These are phyloP conservation scores for Tetragnatha montana DNA, from an alignment of 2,888 invertebrate species.

Conservation along the genomic window DNA sequence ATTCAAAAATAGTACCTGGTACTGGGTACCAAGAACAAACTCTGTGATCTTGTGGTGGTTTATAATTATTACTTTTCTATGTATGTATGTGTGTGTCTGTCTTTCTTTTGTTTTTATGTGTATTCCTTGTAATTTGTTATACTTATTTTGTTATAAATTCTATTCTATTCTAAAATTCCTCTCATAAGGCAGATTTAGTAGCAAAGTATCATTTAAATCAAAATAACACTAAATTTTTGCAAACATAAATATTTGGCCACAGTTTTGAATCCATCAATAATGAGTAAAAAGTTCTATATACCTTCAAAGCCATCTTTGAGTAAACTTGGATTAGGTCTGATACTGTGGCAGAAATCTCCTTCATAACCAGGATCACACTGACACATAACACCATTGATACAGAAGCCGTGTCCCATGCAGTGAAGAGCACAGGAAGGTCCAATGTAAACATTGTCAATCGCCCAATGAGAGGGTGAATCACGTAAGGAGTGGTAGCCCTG, in stretches of 20 bases:
- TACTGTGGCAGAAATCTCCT: slow-evolving; percentile 74
- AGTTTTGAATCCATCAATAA: not conserved
- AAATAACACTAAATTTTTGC: not conserved
- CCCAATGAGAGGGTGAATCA: slow-evolving; percentile 76
- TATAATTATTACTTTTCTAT: too few species aligned
- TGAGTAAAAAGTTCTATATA: slow-evolving; percentile 17
- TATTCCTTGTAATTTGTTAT: too few species aligned
- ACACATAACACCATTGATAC: slow-evolving; percentile 74
- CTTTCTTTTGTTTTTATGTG: too few species aligned
- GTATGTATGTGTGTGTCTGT: too few species aligned
- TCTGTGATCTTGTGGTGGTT: too few species aligned
- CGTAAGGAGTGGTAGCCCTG: slow-evolving; percentile 75
- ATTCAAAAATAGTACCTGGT: too few species aligned
- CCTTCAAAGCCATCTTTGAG: slow-evolving; percentile 76
- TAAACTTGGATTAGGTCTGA: slow-evolving; percentile 73
- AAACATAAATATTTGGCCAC: not conserved
- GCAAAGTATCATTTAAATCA: not conserved
- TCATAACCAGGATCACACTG: slow-evolving; percentile 75
- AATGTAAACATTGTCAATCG: slow-evolving; percentile 77
- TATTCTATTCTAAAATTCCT: too few species aligned
- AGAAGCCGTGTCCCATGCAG: slow-evolving; percentile 76
- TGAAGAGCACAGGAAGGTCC: slow-evolving; percentile 76
- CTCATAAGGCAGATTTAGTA: too few species aligned
- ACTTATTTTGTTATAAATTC: too few species aligned
- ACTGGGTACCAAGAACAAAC: too few species aligned